Base-by-base conservation (phyloP, 2,888 invertebrate species). In the Taphrorychus bicolor region DNA sequence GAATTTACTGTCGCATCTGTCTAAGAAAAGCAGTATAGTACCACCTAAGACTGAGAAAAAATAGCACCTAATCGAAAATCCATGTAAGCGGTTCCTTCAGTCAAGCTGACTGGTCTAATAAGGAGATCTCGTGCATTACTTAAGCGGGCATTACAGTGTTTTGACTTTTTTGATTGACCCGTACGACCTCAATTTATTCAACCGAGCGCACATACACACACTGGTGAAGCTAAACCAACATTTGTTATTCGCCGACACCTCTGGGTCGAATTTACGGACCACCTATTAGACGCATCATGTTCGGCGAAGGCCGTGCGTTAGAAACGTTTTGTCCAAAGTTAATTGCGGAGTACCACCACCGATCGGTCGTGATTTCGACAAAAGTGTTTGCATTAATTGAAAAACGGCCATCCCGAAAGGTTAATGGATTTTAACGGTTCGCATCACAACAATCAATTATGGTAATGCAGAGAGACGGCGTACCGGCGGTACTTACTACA, bases 401-500 rank as follows among this genome's bases (percentile, higher is more conserved):
- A 66, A 56, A 66, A 66, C 60, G 48, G 42, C 41, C 21, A 23
- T 23, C 32, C 62, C 48, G 56, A 69, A 69, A 66, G 58, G 69
- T 69, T 69, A 69, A 69, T 69, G 69, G 69, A 61, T 69, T 69
- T 69, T 69, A 45, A 60, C 52, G 59, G 51, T 24, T 24, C 58
- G 42, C 51, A 57, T 65, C 65, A 69, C 64, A 69, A 65, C 69
- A 69, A 66, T 65, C 64, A 69, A 66, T 69, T 69, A 69, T 52
- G 58, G 53, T 59, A 62, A 54, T 53, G 62, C 62, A 58, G 58
- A 53, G 51, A 67, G 48, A 62, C 67, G 52, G 14, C 45, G 45
- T 45, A 45, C 45, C 14, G 45, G 45, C 14, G 17, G 17, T 17
- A 16, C 17, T 45, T 11, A 16, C 45, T 45, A 45, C 45, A 45